phyloP scores from a whole-genome alignment of 2,113 vertebrate genomes.

The Grammomys dolichurus region DNA sequence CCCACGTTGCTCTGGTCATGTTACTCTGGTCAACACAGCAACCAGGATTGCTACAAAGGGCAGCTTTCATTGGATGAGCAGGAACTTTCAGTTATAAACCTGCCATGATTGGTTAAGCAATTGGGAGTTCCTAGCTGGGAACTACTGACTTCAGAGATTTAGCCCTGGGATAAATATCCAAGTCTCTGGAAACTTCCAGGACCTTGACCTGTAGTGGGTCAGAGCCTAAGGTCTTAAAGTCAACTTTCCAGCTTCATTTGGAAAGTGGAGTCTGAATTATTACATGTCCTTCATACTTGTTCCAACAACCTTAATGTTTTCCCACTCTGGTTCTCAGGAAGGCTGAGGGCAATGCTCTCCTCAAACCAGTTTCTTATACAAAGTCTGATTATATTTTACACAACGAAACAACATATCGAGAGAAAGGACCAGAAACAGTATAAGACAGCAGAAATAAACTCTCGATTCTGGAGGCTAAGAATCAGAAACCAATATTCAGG shows the following conservation, averaged over 20 bases:
- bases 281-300: background rate
- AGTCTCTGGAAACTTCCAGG: fast-evolving
- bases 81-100: background rate
- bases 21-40: background rate
- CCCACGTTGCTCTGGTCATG: background rate
- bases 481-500: background rate
- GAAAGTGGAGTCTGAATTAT: background rate
- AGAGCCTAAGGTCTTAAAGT: background rate
- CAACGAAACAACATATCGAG: background rate
- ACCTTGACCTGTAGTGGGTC: background rate
- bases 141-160: too few relatives aligned
- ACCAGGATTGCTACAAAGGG: too few relatives aligned
- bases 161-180: too few relatives aligned
- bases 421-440: background rate
- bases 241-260: background rate
- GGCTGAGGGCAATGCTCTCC: background rate
- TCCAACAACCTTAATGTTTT: background rate
- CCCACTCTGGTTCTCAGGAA: too few relatives aligned
- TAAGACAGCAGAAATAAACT: too few relatives aligned
- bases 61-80: background rate
- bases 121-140: background rate
- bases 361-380: background rate
- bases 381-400: background rate
- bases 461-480: background rate
- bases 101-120: background rate